Evolutionary conservation across 2,888 invertebrate genomes (phyloP).

Genomic region (Drosophila merina): DNA sequence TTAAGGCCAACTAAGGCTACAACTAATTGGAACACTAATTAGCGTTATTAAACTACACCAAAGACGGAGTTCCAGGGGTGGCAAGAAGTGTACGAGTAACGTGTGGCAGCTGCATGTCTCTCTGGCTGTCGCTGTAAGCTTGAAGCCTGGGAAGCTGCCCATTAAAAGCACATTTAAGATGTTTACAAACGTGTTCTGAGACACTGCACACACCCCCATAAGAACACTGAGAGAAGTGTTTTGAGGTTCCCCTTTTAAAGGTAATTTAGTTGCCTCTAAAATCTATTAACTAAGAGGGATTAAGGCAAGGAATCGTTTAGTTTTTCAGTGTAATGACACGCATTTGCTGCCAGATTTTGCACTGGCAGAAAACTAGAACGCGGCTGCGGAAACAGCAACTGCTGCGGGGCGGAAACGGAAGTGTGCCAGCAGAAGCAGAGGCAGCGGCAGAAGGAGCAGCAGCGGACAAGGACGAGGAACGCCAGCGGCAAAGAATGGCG

Average conservation of each 20-base stretch:
- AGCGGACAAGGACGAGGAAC: too few species aligned
- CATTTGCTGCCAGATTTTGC: conserved; percentile 53
- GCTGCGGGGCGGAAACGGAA: conserved; percentile 62
- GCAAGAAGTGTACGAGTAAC: conserved; percentile 31
- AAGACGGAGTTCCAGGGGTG: conserved; percentile 8
- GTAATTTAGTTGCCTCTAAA: not conserved
- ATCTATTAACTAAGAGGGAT: not conserved
- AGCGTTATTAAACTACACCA: conserved; percentile 73
- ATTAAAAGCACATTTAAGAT: conserved; percentile 79
- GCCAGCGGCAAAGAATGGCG: conserved; percentile 3
- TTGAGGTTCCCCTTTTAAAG: too few species aligned
- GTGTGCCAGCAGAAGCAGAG: conserved; percentile 37
- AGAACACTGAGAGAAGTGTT: conserved; percentile 1
- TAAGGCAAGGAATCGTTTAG: not conserved
- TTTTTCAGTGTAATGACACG: conserved; percentile 14
- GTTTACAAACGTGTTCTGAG: conserved; percentile 75
- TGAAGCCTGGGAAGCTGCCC: conserved; percentile 62
- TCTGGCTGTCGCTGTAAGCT: conserved; percentile 16
- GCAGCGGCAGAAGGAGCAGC: conserved; percentile 5
- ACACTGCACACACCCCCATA: conserved; percentile 40
- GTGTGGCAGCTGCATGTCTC: conserved; percentile 41
- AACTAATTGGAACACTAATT: conserved; percentile 77
- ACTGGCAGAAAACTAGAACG: conserved; percentile 55
- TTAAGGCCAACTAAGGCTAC: conserved; percentile 60
- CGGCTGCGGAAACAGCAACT: conserved; percentile 46